Evolutionary conservation across 2,888 invertebrate genomes (phyloP).

Genomic region (Deladenus siricidicola): DNA sequence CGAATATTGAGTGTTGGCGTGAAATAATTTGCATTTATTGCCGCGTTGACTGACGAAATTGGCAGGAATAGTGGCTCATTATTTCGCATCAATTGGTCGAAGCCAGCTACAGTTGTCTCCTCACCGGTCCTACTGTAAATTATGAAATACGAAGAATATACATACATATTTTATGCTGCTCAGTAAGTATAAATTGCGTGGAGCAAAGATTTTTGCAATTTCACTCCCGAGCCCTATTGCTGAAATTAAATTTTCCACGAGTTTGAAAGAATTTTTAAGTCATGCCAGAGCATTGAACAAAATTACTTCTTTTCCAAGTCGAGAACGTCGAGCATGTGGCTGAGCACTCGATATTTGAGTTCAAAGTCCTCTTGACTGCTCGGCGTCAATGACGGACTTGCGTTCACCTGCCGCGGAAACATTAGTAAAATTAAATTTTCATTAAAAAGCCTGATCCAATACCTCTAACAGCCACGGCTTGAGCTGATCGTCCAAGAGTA

Average conservation of each 20-base stretch:
- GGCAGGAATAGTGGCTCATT: conserved; percentile 31
- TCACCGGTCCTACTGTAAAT: conserved; percentile 57
- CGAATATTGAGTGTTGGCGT: conserved; percentile 30
- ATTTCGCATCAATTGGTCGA: conserved; percentile 62
- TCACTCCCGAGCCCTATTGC: not conserved
- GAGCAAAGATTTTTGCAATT: conserved; percentile 5
- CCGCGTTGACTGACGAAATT: conserved; percentile 15
- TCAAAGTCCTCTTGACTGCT: conserved; percentile 62
- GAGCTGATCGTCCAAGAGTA: conserved; percentile 60
- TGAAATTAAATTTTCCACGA: not conserved
- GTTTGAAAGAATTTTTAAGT: conserved; percentile 11
- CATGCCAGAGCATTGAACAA: not conserved
- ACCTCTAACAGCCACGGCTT: conserved; percentile 57
- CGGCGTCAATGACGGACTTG: conserved; percentile 60
- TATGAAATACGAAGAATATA: not conserved
- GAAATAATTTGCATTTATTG: conserved; percentile 21
- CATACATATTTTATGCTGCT: conserved; percentile 1
- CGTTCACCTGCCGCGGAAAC: conserved; percentile 58
- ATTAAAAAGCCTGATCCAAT: not conserved
- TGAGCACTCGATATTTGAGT: conserved; percentile 61
- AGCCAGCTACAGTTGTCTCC: conserved; percentile 61
- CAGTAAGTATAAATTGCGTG: not conserved
- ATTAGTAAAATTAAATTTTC: not conserved
- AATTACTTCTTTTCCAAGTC: conserved; percentile 59
- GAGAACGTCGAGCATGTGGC: conserved; percentile 61